Base-by-base conservation (phyloP, 2,113 vertebrate genomes). In the Theristicus caerulescens region DNA sequence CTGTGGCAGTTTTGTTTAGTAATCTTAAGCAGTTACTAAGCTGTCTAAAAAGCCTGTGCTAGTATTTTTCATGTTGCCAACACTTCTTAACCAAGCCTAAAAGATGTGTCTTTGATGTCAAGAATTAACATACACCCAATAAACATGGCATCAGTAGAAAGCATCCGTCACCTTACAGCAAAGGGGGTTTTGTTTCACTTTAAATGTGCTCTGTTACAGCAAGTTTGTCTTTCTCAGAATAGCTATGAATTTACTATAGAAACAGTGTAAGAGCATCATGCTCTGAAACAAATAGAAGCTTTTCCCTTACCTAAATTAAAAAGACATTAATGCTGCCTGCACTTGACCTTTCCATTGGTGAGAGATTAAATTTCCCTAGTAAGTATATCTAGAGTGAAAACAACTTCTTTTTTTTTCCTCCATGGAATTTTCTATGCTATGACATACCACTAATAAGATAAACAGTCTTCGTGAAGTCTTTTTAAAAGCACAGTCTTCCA, bases 191-290 rank as follows among this genome's bases (percentile, higher is more conserved):
- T 84, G 71, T 79, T 92, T 93, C 24, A 32, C 42, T 91, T 91
- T 65, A 95, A 90, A 81, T 71, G 20, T 88, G 27, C 32, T 82
- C 13, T 57, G 26, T 90, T 89, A 77, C 10, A 84, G 59, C 13
- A 93, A 97, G 42, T 87, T 94, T 95, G 34, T 77, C 49, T 95
- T 96, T 95, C 58, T 93, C 89, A 94, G 81, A 90, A 76, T 67
- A 90, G 32, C 55, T 92, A 58, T 65, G n/a, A 49, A 49, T 93
- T 94, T 95, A 54, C 71, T 92, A 62, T 91, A 94, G 85, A 94
- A 93, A 97, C 67, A 77, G 26, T 38, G 14, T 26, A 66, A 93
- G 38, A 80, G 59, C 19, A 86, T 87, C 34, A 31, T 96, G 22
- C 29, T 32, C 52, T 74, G 57, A 95, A 97, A 76, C 29, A 94